Base-by-base conservation (phyloP, 2,113 vertebrate species). In the Nothocercus nigrocapillus region DNA sequence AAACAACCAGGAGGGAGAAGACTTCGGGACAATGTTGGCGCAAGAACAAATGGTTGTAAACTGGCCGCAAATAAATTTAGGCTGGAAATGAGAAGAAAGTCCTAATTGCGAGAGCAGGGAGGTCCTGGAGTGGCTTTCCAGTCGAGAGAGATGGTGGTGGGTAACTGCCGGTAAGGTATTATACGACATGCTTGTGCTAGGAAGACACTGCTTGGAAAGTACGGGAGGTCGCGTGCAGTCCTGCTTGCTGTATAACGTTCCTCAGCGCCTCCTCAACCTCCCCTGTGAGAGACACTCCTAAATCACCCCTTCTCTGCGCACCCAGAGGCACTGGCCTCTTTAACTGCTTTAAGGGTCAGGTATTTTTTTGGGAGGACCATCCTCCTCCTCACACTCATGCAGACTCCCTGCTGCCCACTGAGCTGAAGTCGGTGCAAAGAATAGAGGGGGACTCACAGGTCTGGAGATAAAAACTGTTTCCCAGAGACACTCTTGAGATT, bases 101-200 rank as follows among this genome's bases (percentile, higher is more conserved):
- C 38, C 53, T 78, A 75, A 93, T 95, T 92, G 90, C n/a, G 78
- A 72, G 61, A 86, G 69, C 94, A 82, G 94, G 90, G 92, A 94
- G 92, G 91, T 96, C 94, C 77, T 94, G 92, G 81, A 86, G 84
- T 0, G 0, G 47, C 16, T 78, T 93, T 92, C 38, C 0, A 0
- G 32, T 56, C 4, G 2, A 2, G 32, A 86, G 62, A 74, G 91
- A 88, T 68, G 73, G 86, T 75, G 77, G 80, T 42, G 69, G 94
- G 92, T 84, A 86, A 70, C 45, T 53, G 27, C 51, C 45, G 74
- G 30, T 84, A 67, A 92, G 32, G 14, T 75, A 95, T 93, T 93
- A 25, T 59, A 13, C 84, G 62, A 58, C 90, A n/a, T 79, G 82
- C 32, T 86, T 81, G 12, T 56, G 11, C 61, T 64, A 59, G 44